Conservation (phyloP, 2,888 invertebrate genomes). For the Anaspis maculata region DNA sequence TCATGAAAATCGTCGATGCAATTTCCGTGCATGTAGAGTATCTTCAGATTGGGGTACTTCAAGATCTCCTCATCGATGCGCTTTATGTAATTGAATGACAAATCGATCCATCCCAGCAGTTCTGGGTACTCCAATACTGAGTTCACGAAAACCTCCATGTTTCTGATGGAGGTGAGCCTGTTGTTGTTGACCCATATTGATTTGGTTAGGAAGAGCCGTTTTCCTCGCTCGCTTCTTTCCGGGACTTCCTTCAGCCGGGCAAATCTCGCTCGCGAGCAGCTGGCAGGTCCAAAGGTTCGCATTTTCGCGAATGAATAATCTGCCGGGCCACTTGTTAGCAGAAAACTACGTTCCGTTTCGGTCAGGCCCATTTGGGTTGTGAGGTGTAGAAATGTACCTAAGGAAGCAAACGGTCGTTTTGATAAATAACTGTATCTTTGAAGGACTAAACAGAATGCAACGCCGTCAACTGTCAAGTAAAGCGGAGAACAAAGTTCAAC, state of each 20-base stretch:
- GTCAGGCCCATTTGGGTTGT: too few species aligned
- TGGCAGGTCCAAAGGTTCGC: constrained; percentile 31
- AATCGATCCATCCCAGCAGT: constrained; percentile 46
- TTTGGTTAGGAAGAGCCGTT: constrained; percentile 42
- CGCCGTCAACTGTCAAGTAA: too few species aligned
- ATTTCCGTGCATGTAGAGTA: constrained; percentile 56
- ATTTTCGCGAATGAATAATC: constrained; percentile 41
- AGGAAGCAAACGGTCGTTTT: too few species aligned
- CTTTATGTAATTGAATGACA: constrained; percentile 44
- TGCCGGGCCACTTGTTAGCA: constrained; percentile 35
- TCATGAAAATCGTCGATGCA: constrained; percentile 45
- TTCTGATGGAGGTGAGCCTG: constrained; percentile 34
- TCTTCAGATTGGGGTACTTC: constrained; percentile 46
- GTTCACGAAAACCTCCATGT: constrained; percentile 36
- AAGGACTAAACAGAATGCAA: too few species aligned
- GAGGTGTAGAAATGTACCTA: too few species aligned
- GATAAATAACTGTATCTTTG: too few species aligned
- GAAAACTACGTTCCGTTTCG: too few species aligned
- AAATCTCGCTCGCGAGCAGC: constrained; percentile 36
- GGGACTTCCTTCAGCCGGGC: constrained; percentile 40
- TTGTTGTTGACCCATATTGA: constrained; percentile 48
- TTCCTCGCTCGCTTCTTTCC: constrained; percentile 30
- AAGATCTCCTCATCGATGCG: constrained; percentile 39
- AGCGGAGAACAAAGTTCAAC: too few species aligned
- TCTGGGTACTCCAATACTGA: constrained; percentile 39